Base-by-base conservation (phyloP, 92 coral and sea anemone species). In the Blastomussa wellsi region DNA sequence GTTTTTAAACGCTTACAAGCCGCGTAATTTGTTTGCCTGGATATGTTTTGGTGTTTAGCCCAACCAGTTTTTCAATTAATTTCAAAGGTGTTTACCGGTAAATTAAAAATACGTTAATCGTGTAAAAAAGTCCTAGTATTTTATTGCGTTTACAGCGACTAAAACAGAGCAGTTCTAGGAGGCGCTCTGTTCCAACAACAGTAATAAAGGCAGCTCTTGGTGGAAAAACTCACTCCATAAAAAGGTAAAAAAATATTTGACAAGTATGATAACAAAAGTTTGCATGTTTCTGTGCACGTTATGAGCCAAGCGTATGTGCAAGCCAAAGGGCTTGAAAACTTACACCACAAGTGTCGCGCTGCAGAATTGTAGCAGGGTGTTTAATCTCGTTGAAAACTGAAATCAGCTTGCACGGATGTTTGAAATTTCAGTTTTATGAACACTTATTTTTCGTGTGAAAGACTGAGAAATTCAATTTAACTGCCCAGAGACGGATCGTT, bases 161-260 rank as follows among this genome's bases (percentile, higher is more conserved):
- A 6, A 74, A 74, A 17, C 59, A 74, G 64, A 20, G 62, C 88
- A 67, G 91, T 88, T 87, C 92, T 16, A 89, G 99, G 68, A 90
- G 99, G 68, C 91, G 98, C n/a, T 96, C 99, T 6, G 98, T 95
- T 29, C 96, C 99, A 22, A 83, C 99, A 12, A 91, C 96, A 2
- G 95, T 91, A 15, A 92, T 96, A 64, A 96, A 96, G 81, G 93
- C 95, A 12, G 96, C 99, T 0, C 83, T 91, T 81, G 94, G 91
- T 8, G 91, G 91, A 22, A 89, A 89, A 78, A 89, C 86, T 31
- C 88, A 90, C 66, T 81, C 90, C 10, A 42, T 88, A 41, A 93
- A 92, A 77, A 91, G 97, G 97, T 93, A 75, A 84, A 86, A 41
- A 70, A 20, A 20, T 33, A 3, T 42, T 31, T 36, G 26, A 26